phyloP scores from a whole-genome alignment of 2,888 invertebrate species.

The Leptura quadrifasciata region DNA sequence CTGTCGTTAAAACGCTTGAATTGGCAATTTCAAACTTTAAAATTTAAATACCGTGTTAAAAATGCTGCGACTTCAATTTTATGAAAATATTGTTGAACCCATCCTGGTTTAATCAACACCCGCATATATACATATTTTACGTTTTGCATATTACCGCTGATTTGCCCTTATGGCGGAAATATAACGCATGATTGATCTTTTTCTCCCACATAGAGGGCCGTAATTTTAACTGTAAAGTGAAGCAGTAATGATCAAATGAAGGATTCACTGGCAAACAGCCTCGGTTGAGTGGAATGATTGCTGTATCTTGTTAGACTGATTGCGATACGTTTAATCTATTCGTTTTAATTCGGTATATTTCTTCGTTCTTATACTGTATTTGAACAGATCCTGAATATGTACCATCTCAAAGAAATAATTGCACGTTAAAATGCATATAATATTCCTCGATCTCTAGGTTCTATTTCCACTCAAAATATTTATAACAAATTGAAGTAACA shows the following conservation, averaged over 20 bases:
- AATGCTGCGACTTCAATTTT: slow-evolving; percentile 1
- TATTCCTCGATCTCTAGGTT: not conserved
- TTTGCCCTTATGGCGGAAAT: slow-evolving; percentile 41
- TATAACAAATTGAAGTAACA: no score
- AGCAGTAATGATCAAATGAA: slow-evolving; percentile 51
- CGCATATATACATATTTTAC: slow-evolving; percentile 32
- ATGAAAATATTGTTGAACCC: not conserved
- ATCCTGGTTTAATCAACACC: slow-evolving; percentile 38
- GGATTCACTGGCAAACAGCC: slow-evolving; percentile 46
- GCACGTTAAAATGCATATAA: not conserved
- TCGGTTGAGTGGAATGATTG: slow-evolving; percentile 56
- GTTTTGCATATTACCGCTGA: slow-evolving; percentile 34
- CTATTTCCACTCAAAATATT: no score
- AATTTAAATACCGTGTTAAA: slow-evolving; percentile 17
- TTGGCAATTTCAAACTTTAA: slow-evolving; percentile 20
- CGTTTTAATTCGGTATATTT: slow-evolving; percentile 31
- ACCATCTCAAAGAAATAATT: not conserved
- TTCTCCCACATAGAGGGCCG: slow-evolving; percentile 27
- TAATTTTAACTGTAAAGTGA: slow-evolving; percentile 53
- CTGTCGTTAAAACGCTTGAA: not conserved
- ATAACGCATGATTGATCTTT: slow-evolving; percentile 40
- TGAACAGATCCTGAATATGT: slow-evolving; percentile 14
- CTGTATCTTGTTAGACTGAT: slow-evolving; percentile 58
- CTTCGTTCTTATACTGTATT: slow-evolving; percentile 21
- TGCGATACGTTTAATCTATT: slow-evolving; percentile 58